Evolutionary conservation across 2,113 vertebrate genomes (phyloP).

Genomic region (Furnarius figulus): DNA sequence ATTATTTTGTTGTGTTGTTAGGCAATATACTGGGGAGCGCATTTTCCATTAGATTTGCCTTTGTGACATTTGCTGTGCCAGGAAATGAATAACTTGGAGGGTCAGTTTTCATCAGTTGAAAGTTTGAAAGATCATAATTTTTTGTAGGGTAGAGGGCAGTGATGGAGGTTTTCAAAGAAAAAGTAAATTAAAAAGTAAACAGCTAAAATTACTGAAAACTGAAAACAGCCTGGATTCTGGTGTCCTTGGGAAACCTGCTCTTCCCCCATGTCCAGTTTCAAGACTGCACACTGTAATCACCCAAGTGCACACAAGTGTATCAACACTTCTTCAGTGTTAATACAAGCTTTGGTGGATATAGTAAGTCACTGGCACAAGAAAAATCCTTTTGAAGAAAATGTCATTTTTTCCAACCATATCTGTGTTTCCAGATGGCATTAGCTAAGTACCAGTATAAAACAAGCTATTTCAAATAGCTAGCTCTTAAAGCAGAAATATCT

Average conservation of each 20-base stretch:
- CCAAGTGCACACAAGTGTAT: too few relatives aligned
- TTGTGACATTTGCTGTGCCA: background rate
- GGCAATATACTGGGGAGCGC: background rate
- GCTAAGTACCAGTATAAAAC: background rate
- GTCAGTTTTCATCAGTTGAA: background rate
- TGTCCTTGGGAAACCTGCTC: background rate
- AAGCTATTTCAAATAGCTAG: background rate
- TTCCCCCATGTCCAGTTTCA: background rate
- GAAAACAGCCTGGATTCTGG: background rate
- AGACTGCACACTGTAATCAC: background rate
- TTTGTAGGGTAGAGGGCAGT: background rate
- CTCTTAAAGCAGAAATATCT: background rate
- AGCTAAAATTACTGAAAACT: background rate
- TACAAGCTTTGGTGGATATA: background rate
- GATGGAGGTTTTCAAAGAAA: background rate
- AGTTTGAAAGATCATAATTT: background rate
- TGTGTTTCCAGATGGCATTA: background rate
- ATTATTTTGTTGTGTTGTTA: background rate
- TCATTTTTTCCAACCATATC: background rate
- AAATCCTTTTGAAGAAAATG: background rate
- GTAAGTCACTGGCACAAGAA: background rate
- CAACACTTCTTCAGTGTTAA: background rate
- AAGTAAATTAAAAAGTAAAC: background rate
- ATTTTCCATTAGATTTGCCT: background rate
- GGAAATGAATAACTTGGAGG: background rate